phyloP scores from a whole-genome alignment of 2,797 vertebrate genomes.

The Hapalemur alaotrensis region DNA sequence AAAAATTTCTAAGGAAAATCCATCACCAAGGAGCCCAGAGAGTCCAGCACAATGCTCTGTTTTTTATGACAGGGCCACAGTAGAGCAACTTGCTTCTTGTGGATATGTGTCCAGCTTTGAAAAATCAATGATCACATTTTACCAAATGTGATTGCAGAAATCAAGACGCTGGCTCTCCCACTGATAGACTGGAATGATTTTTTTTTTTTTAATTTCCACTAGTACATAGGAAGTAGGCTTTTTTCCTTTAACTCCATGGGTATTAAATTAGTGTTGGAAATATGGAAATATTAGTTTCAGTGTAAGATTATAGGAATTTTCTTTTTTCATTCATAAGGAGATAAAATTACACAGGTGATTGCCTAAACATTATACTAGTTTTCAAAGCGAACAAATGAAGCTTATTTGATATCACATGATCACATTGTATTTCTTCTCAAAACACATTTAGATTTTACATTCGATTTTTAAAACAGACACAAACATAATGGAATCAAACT shows the following conservation, averaged over 20 bases:
- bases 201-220: background rate
- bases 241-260: background rate
- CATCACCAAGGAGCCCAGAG: background rate
- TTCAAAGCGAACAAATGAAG: slow-evolving; percentile 16
- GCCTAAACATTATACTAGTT: background rate
- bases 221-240: background rate
- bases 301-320: background rate
- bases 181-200: background rate
- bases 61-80: background rate
- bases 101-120: background rate
- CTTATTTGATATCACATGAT: background rate
- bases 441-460: background rate
- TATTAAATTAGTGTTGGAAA: background rate
- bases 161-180: background rate
- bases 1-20: background rate
- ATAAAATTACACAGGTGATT: background rate
- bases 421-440: slow-evolving; percentile 30
- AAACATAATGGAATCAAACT: background rate
- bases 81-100: background rate
- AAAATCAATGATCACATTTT: background rate
- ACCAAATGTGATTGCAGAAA: background rate
- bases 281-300: background rate
- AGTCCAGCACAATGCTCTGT: background rate
- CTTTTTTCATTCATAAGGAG: background rate
- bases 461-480: background rate